A percentile compares a stretch with the other conserved stretches of the same genome.
phyloP scores from a whole-genome alignment of 23 tunicate species.

The Ciona savignyi region DNA sequence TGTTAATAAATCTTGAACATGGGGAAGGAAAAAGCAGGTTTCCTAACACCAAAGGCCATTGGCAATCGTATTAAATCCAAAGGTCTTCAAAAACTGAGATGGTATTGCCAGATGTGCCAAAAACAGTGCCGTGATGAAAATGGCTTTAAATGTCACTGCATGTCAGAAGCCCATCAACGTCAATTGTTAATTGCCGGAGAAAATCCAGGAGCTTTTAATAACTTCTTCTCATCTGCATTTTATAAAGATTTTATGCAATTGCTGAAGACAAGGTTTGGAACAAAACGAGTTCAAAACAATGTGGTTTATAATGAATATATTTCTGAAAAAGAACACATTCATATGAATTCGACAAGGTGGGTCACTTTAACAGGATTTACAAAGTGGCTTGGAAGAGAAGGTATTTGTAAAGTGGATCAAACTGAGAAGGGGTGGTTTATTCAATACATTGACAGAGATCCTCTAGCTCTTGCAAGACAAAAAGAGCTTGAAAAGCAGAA shows the following conservation, averaged over 20 bases:
- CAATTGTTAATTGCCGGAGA: constrained; percentile 89
- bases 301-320: constrained; percentile 97
- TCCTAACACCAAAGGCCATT: constrained; percentile 88
- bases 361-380: constrained; percentile 64
- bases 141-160: constrained; percentile 98
- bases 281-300: constrained; percentile 89
- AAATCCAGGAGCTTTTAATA: constrained; percentile 70
- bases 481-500: constrained; percentile 90
- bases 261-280: constrained; percentile 71
- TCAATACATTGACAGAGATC: constrained; percentile 92
- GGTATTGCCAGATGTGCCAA: constrained; percentile 99
- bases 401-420: constrained; percentile 85
- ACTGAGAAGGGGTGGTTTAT: constrained; percentile 98
- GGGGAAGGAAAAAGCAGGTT: constrained; percentile 96
- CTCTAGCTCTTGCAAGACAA: constrained; percentile 60
- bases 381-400: constrained; percentile 95
- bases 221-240: constrained; percentile 75
- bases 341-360: constrained; percentile 97
- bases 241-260: constrained; percentile 76
- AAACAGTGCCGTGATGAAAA: constrained; percentile 99
- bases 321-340: constrained; percentile 84
- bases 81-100: constrained; percentile 94
- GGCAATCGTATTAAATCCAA: constrained; percentile 90
- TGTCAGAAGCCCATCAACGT: constrained; percentile 98
- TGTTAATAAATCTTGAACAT: constrained; percentile 30